A percentile compares a stretch with the other conserved stretches of the same genome.
Conservation (phyloP, 2,797 vertebrate species). For the Poeciliopsis turneri region DNA sequence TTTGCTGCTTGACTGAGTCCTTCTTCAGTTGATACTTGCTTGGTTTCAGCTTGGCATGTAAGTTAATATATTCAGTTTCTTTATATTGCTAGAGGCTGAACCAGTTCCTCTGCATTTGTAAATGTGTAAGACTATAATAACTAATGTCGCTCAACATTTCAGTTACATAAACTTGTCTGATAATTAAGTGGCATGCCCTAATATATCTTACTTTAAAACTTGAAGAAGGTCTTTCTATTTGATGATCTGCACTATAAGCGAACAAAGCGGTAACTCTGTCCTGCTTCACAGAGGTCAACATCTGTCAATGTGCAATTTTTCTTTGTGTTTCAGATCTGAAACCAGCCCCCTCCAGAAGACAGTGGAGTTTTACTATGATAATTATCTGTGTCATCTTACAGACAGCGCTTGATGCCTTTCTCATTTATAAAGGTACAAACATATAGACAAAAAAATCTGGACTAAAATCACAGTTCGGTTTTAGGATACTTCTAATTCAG, state of each 20-base stretch:
- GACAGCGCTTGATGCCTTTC: constrained; percentile 65
- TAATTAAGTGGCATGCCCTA: background rate
- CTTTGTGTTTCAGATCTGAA: constrained; percentile 65
- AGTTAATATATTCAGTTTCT: background rate
- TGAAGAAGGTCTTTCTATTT: background rate
- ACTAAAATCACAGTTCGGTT: background rate
- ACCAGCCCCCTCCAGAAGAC: constrained; percentile 27
- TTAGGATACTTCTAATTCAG: background rate
- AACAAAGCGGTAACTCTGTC: too few species aligned
- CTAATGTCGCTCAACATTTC: background rate
- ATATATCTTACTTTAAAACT: background rate
- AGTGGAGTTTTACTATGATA: constrained; percentile 45
- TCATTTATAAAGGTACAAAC: constrained; percentile 83
- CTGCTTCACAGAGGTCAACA: too few species aligned
- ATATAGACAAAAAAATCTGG: background rate
- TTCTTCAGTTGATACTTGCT: background rate
- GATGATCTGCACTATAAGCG: background rate
- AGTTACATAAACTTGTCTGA: background rate
- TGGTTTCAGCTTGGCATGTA: background rate
- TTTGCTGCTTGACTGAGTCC: background rate
- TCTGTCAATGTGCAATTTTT: too few species aligned
- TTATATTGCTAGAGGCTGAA: background rate
- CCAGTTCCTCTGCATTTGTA: background rate
- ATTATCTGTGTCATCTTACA: constrained; percentile 79
- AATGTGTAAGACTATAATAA: background rate